Percentiles rank a stretch among this genome's conserved stretches.
Conservation (phyloP, 1,140 invertebrate genomes). For the Drosophila sucinea region DNA sequence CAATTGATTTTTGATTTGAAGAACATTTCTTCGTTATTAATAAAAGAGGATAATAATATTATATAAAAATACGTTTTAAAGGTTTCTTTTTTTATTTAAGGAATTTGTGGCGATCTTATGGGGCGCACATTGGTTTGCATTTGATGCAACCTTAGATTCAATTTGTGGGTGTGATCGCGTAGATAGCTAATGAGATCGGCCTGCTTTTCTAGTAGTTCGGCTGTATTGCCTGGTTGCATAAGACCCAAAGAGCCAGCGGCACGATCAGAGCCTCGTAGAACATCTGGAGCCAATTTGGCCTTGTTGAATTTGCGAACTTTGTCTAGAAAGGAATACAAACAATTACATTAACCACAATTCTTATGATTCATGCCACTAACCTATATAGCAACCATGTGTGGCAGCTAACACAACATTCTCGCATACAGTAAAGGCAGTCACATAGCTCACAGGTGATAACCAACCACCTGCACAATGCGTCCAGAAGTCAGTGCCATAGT, state of each 20-base stretch:
- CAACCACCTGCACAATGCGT: conserved; percentile 85
- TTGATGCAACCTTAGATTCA: conserved; percentile 84
- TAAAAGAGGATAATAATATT: conserved; percentile 29
- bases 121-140: conserved; percentile 74
- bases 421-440: conserved; percentile 84
- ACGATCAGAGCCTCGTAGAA: conserved; percentile 84
- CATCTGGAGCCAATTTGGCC: conserved; percentile 85
- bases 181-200: conserved; percentile 84
- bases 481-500: conserved; percentile 86
- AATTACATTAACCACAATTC: neutral
- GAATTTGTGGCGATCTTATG: conserved; percentile 58
- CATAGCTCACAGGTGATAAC: conserved; percentile 86
- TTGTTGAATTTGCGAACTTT: conserved; percentile 86
- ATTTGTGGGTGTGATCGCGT: conserved; percentile 84
- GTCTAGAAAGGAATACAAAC: conserved; percentile 78
- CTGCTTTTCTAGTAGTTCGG: conserved; percentile 87
- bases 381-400: conserved; percentile 86
- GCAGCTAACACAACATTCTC: conserved; percentile 85
- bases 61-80: conserved; percentile 13
- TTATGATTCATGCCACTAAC: conserved; percentile 82
- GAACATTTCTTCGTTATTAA: conserved; percentile 61
- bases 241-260: conserved; percentile 85
- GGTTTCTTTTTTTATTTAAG: conserved; percentile 40
- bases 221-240: conserved; percentile 84
- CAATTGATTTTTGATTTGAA: conserved; percentile 44